Evolutionary conservation across 2,113 vertebrate genomes (phyloP).

Genomic region (Excalfactoria chinensis): DNA sequence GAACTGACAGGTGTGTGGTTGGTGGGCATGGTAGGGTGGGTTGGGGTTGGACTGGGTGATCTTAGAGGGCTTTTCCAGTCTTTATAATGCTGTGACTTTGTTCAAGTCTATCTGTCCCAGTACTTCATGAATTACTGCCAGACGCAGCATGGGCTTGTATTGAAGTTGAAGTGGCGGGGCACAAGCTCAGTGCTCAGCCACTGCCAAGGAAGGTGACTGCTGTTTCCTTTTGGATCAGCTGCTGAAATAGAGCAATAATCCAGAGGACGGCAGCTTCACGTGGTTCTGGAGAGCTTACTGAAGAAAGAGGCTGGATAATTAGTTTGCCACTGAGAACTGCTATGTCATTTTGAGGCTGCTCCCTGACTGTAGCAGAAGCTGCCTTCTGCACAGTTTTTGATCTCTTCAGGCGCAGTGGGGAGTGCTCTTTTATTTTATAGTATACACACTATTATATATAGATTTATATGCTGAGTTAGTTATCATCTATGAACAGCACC

Average conservation of each 20-base stretch:
- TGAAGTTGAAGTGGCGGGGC: background rate
- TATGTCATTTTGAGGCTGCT: background rate
- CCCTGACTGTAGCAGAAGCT: background rate
- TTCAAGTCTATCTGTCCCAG: background rate
- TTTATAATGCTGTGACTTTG: background rate
- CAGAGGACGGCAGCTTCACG: background rate
- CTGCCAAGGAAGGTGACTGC: background rate
- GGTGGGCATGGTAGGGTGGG: too few species aligned
- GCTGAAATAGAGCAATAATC: background rate
- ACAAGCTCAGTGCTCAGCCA: background rate
- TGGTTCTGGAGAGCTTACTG: background rate
- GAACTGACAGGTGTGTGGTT: background rate
- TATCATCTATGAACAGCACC: background rate
- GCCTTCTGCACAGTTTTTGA: background rate
- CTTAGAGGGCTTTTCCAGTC: too few species aligned
- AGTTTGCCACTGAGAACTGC: background rate
- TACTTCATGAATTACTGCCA: background rate
- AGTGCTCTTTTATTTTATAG: background rate
- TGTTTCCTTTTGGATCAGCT: constrained; percentile 28
- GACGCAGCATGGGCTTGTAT: background rate
- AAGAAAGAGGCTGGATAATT: constrained; percentile 9
- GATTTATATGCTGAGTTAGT: background rate
- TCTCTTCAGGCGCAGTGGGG: background rate
- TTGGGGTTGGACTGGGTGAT: too few species aligned
- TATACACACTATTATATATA: background rate